Evolutionary conservation across 2,113 vertebrate species (phyloP).

Genomic region (Pterophyllum scalare): DNA sequence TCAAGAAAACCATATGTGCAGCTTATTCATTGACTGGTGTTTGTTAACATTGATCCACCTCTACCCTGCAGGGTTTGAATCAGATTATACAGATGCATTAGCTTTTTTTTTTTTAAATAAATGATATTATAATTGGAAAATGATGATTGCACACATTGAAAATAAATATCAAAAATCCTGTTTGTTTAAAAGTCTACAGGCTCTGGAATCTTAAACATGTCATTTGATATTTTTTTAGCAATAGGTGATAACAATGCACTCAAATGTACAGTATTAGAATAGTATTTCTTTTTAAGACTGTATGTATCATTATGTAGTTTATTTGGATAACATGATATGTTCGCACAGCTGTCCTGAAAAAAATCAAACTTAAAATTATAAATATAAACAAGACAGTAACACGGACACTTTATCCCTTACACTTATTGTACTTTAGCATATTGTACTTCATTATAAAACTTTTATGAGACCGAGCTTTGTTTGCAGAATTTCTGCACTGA

Average conservation of each 20-base stretch:
- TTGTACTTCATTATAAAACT: neutral
- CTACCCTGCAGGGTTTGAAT: neutral
- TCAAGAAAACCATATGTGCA: conserved; percentile 23
- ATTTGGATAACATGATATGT: neutral
- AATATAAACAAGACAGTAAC: neutral
- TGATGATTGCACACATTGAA: neutral
- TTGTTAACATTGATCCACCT: conserved; percentile 22
- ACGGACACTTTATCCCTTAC: neutral
- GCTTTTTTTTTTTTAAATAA: neutral
- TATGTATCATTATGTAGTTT: too few species aligned
- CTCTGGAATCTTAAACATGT: too few species aligned
- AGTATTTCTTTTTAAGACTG: too few species aligned
- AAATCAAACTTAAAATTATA: neutral
- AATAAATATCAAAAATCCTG: neutral
- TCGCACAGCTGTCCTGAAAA: neutral
- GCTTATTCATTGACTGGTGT: neutral
- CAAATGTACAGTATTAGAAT: too few species aligned
- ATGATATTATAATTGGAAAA: neutral
- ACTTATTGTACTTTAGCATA: neutral
- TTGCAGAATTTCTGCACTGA: neutral
- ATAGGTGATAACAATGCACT: too few species aligned
- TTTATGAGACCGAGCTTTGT: neutral
- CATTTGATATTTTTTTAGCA: too few species aligned
- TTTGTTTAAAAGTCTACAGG: too few species aligned
- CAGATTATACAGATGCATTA: neutral